Conservation (phyloP, 1,140 invertebrate species). For the Scaptomyza hsui region DNA sequence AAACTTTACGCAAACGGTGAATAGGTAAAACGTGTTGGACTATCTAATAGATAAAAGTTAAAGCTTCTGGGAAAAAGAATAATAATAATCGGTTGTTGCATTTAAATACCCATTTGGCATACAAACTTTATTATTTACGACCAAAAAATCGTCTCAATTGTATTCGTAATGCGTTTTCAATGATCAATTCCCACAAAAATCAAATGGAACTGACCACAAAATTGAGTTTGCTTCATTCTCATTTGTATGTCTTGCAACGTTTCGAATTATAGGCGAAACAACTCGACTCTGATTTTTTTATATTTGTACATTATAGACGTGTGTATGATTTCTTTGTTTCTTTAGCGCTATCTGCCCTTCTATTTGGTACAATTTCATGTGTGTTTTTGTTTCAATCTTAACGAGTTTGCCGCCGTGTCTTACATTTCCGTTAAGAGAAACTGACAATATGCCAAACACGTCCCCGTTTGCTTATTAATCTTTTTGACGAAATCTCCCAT, state of each 20-base stretch:
- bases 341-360: slow-evolving; percentile 13
- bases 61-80: not conserved
- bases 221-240: slow-evolving; percentile 1
- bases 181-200: slow-evolving; percentile 6
- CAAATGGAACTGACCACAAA: slow-evolving; percentile 9
- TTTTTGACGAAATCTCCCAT: slow-evolving; percentile 71
- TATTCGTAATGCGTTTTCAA: slow-evolving; percentile 30
- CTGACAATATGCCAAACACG: slow-evolving; percentile 65
- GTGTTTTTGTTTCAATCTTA: slow-evolving; percentile 27
- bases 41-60: not conserved
- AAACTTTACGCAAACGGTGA: not conserved
- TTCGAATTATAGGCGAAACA: slow-evolving; percentile 43
- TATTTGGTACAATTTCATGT: slow-evolving; percentile 31
- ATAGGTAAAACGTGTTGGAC: too few species aligned
- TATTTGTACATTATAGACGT: not conserved
- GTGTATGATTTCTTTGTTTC: not conserved
- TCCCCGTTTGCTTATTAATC: slow-evolving; percentile 73
- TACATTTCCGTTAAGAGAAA: slow-evolving; percentile 63
- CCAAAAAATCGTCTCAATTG: not conserved
- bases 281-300: slow-evolving; percentile 11
- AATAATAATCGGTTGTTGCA: not conserved
- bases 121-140: not conserved
- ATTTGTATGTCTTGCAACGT: slow-evolving; percentile 35
- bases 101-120: not conserved
- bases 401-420: slow-evolving; percentile 47